Percentiles rank a stretch among this genome's conserved stretches.
These are phyloP conservation scores for Cacoxenus indagator DNA, from an alignment of 2,888 invertebrate genomes.

Conservation along the genomic window DNA sequence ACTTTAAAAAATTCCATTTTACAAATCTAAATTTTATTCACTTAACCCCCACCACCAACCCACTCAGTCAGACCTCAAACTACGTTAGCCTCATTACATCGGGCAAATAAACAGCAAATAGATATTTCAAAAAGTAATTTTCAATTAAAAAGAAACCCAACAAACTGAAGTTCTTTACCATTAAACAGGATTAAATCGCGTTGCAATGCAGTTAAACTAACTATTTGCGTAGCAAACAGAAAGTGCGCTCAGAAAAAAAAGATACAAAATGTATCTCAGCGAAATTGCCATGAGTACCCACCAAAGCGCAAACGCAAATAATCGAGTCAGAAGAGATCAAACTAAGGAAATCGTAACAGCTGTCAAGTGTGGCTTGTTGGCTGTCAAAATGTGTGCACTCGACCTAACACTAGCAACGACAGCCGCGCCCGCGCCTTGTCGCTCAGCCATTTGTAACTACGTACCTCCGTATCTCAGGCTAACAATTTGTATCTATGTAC, in stretches of 20 bases:
- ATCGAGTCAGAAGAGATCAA: conserved; percentile 45
- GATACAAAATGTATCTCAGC: conserved; percentile 34
- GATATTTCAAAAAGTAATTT: conserved; percentile 42
- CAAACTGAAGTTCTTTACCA: conserved; percentile 34
- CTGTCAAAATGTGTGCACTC: conserved; percentile 12
- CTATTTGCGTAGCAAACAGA: conserved; percentile 49
- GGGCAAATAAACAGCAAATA: conserved; percentile 36
- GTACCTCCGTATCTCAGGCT: too few relatives aligned
- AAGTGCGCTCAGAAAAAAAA: conserved; percentile 33
- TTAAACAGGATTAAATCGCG: background rate
- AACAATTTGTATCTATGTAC: conserved; percentile 19
- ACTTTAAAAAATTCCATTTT: too few relatives aligned
- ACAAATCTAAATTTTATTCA: too few relatives aligned
- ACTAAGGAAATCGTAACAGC: conserved; percentile 59
- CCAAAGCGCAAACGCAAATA: conserved; percentile 27
- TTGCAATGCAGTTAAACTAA: conserved; percentile 39
- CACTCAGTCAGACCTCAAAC: conserved; percentile 11
- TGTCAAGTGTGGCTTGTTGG: conserved; percentile 52
- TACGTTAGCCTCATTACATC: conserved; percentile 40
- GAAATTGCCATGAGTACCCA: conserved; percentile 27
- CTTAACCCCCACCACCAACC: conserved; percentile 4
- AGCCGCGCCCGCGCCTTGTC: background rate
- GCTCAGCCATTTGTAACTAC: conserved; percentile 3
- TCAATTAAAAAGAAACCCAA: conserved; percentile 42
- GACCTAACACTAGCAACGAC: too few relatives aligned